These are phyloP conservation scores for Epizoanthus scotinus DNA, from an alignment of 92 coral and sea anemone genomes.

Conservation along the genomic window DNA sequence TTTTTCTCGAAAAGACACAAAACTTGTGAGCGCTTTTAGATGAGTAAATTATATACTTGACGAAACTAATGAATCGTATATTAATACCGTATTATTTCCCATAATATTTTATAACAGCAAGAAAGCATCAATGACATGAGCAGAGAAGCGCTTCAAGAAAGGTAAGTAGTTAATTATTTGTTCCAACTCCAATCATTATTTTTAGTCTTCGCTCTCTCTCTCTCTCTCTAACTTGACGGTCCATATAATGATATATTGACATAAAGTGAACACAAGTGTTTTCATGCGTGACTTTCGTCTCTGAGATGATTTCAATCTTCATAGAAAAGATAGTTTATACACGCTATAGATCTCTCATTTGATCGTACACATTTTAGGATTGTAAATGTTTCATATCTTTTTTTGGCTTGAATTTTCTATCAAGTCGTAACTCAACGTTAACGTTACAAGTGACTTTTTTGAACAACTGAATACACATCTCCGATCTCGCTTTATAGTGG, in stretches of 20 bases:
- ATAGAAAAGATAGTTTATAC: constrained; percentile 8
- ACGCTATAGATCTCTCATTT: constrained; percentile 1
- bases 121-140: constrained; percentile 83
- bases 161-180: constrained; percentile 40
- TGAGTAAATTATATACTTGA: neutral
- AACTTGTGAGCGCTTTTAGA: neutral
- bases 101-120: constrained; percentile 28
- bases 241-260: too few species aligned
- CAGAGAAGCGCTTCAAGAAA: constrained; percentile 71
- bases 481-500: neutral
- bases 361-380: neutral
- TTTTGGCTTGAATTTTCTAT: neutral
- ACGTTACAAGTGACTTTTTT: too few species aligned
- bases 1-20: neutral
- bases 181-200: neutral
- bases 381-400: neutral
- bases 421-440: too few species aligned
- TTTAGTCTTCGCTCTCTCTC: neutral
- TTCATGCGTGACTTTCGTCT: constrained; percentile 25
- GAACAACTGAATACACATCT: neutral
- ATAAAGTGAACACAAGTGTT: neutral
- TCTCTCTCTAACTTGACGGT: neutral
- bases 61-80: neutral
- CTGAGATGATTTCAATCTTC: neutral
- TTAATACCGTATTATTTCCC: neutral